These are phyloP conservation scores for Drosophila kokeensis DNA, from an alignment of 2,888 invertebrate species.

Conservation along the genomic window DNA sequence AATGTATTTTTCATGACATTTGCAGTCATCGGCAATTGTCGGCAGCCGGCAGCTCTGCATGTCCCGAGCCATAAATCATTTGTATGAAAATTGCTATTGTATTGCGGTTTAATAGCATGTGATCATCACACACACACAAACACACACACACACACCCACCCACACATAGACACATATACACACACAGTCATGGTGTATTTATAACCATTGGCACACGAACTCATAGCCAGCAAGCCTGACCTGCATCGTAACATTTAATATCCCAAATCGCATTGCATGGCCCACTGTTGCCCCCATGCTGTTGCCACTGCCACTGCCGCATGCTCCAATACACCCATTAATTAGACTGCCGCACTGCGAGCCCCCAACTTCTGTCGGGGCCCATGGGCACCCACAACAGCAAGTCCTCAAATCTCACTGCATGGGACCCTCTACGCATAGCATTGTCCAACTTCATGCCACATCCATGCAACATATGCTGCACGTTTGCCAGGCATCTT, in stretches of 20 bases:
- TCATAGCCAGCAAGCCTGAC: conserved; percentile 1
- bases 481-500: conserved; percentile 60
- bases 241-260: conserved; percentile 72
- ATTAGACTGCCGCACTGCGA: conserved; percentile 75
- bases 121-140: conserved; percentile 61
- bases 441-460: conserved; percentile 14
- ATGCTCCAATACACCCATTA: conserved; percentile 70
- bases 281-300: conserved; percentile 6
- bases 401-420: not conserved
- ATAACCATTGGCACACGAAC: conserved; percentile 42
- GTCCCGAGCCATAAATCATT: conserved; percentile 72
- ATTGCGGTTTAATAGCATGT: conserved; percentile 79
- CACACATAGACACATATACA: not conserved
- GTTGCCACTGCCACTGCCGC: conserved; percentile 8
- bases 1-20: conserved; percentile 52
- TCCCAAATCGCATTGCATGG: conserved; percentile 57
- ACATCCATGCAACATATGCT: conserved; percentile 58
- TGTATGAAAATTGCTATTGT: conserved; percentile 79
- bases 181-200: conserved; percentile 60
- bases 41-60: conserved; percentile 44
- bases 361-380: conserved; percentile 37
- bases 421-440: not conserved
- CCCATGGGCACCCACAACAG: conserved; percentile 7
- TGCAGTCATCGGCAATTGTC: conserved; percentile 57
- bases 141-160: conserved; percentile 13